Conservation (phyloP, 2,113 vertebrate species). For the Nothobranchius kuhntae region DNA sequence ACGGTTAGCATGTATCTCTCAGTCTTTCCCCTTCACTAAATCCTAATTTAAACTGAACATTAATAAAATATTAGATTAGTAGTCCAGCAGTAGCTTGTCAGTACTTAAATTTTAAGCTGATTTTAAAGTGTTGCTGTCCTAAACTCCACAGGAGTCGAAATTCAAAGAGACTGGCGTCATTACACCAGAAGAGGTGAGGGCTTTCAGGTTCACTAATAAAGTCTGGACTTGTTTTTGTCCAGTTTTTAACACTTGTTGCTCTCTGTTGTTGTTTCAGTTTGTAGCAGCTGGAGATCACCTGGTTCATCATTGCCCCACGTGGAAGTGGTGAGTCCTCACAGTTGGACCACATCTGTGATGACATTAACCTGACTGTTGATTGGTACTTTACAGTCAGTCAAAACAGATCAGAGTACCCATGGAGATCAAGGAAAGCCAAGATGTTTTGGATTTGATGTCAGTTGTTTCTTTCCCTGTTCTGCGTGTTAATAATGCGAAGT, state of each 20-base stretch:
- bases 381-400: no score
- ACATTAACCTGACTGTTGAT: no score
- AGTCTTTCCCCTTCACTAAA: background rate
- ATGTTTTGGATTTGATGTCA: no score
- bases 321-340: conserved; percentile 91
- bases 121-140: background rate
- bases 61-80: no score
- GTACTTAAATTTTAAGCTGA: no score
- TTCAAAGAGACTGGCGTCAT: conserved; percentile 99
- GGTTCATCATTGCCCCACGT: conserved; percentile 98
- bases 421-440: no score
- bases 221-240: background rate
- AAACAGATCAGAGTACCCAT: no score
- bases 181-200: conserved; percentile 94
- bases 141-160: conserved; percentile 88
- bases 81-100: no score
- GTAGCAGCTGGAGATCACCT: conserved; percentile 96
- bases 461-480: no score
- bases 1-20: no score
- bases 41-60: background rate
- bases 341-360: background rate
- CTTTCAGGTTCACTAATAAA: background rate
- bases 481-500: no score
- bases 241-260: background rate
- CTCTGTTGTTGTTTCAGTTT: conserved; percentile 75